Percentiles rank a stretch among this genome's conserved stretches.
Conservation (phyloP, 1,140 invertebrate genomes). For the Doryteuthis pealeii region DNA sequence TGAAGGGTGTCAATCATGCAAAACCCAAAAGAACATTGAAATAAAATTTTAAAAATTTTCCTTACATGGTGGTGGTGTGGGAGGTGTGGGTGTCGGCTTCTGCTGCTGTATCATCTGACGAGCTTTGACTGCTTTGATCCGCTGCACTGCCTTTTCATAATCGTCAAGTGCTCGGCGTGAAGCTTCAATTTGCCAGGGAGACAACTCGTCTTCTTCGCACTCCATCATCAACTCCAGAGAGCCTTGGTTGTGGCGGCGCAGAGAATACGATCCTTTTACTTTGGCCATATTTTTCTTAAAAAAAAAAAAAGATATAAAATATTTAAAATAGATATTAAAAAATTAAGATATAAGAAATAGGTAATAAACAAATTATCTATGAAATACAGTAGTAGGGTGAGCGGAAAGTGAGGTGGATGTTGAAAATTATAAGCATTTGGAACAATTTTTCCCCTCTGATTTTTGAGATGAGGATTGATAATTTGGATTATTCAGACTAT, state of each 20-base stretch:
- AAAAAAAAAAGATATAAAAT: slow-evolving; percentile 8
- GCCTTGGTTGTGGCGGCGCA: neutral
- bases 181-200: slow-evolving; percentile 30
- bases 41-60: too few relatives aligned
- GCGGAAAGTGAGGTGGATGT: too few relatives aligned
- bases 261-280: neutral
- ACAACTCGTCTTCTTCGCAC: slow-evolving; percentile 44
- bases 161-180: slow-evolving; percentile 28
- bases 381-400: too few relatives aligned
- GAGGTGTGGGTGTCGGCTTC: slow-evolving; percentile 2
- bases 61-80: neutral
- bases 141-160: slow-evolving; percentile 34
- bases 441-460: too few relatives aligned
- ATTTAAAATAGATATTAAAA: neutral
- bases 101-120: slow-evolving; percentile 9
- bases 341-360: neutral
- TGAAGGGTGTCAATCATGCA: too few relatives aligned
- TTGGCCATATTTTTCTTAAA: neutral
- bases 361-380: too few relatives aligned
- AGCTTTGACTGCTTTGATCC: slow-evolving; percentile 27
- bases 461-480: too few relatives aligned
- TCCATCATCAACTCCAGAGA: slow-evolving; percentile 48
- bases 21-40: too few relatives aligned
- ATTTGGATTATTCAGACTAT: too few relatives aligned
- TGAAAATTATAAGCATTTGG: too few relatives aligned